Percentiles rank a stretch among this genome's conserved stretches.
These are phyloP conservation scores for Drosophila kambysellisi DNA, from an alignment of 2,888 invertebrate species.

Conservation along the genomic window DNA sequence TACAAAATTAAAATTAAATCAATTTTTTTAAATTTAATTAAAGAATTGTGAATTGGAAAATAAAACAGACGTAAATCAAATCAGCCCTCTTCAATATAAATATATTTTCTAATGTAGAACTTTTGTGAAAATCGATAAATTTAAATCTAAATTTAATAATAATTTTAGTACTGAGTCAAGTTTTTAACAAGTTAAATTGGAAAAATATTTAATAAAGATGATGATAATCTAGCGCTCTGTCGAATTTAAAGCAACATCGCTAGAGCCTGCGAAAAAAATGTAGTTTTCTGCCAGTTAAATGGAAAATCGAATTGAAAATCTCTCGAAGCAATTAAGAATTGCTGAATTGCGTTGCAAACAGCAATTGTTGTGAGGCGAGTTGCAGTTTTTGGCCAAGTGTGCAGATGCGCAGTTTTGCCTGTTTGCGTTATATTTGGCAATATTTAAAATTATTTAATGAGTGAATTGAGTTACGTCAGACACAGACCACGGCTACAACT, in stretches of 20 bases:
- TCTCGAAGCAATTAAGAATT: constrained; percentile 58
- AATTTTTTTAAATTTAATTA: neutral
- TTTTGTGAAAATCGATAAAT: neutral
- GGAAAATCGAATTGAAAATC: constrained; percentile 78
- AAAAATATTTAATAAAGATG: neutral
- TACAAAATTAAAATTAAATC: neutral
- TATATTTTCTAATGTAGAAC: neutral
- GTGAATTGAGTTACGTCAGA: constrained; percentile 74
- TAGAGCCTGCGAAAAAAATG: constrained; percentile 3
- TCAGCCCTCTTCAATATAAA: neutral
- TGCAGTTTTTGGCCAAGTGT: constrained; percentile 10
- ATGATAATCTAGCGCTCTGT: neutral
- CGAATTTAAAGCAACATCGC: neutral
- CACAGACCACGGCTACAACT: constrained; percentile 15
- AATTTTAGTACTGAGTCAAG: neutral
- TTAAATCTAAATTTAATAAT: neutral
- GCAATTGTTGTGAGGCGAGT: constrained; percentile 18
- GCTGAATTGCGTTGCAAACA: constrained; percentile 46
- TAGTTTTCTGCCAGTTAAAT: constrained; percentile 37
- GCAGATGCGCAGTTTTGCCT: constrained; percentile 28
- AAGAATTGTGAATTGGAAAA: neutral
- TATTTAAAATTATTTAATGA: constrained; percentile 81
- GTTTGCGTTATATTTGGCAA: constrained; percentile 63
- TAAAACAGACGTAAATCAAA: neutral
- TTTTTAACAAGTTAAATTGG: neutral